Percentiles rank a stretch among this genome's conserved stretches.
phyloP scores from a whole-genome alignment of 2,113 vertebrate species.

The Hippopotamus amphibius region DNA sequence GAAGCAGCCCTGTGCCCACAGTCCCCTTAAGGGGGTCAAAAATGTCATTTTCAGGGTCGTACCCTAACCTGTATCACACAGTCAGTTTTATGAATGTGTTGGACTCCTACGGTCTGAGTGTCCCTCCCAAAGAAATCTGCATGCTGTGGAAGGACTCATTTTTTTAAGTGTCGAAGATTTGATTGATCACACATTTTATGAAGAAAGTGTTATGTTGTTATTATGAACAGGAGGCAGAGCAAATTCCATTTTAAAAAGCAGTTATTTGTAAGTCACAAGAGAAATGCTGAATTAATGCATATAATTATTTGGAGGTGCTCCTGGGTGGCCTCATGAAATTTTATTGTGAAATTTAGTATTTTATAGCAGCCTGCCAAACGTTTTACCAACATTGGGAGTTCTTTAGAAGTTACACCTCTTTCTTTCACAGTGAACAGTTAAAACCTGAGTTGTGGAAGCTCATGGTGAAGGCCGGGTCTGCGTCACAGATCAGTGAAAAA shows the following conservation, averaged over 20 bases:
- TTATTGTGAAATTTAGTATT: slow-evolving; percentile 68
- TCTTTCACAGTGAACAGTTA: slow-evolving; percentile 26
- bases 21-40: background rate
- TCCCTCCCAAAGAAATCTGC: slow-evolving; percentile 57
- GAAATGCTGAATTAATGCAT: slow-evolving; percentile 73
- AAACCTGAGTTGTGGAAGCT: slow-evolving; percentile 36
- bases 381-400: slow-evolving; percentile 45
- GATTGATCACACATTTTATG: slow-evolving; percentile 68
- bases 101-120: background rate
- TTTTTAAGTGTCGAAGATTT: slow-evolving; percentile 58
- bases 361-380: slow-evolving; percentile 57
- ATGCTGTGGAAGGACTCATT: slow-evolving; percentile 44
- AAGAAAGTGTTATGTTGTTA: slow-evolving; percentile 54
- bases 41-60: background rate
- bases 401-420: slow-evolving; percentile 45
- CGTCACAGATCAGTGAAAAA: slow-evolving; percentile 22
- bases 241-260: slow-evolving; percentile 76
- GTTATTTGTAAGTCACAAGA: slow-evolving; percentile 73
- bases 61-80: background rate
- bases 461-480: slow-evolving; percentile 24
- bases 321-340: slow-evolving; percentile 70
- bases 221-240: slow-evolving; percentile 63
- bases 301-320: slow-evolving; percentile 70
- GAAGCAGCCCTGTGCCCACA: background rate
- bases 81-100: background rate